Conservation (phyloP, 2,888 invertebrate species). For the Oligia fasciuncula region DNA sequence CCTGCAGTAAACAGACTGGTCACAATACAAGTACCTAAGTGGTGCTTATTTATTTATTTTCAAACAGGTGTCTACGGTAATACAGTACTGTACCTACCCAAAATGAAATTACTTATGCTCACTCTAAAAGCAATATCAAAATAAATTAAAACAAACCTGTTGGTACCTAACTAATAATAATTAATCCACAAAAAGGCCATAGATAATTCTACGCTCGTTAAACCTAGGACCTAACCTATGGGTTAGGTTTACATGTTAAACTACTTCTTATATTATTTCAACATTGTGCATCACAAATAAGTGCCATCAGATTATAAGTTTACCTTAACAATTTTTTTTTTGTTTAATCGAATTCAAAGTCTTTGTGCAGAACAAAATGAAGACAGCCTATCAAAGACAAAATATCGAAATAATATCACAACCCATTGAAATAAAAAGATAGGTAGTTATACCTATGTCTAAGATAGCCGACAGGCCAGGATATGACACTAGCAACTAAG, state of each 20-base stretch:
- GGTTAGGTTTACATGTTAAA: constrained; percentile 40
- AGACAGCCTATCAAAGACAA: constrained; percentile 7
- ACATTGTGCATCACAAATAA: constrained; percentile 74
- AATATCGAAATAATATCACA: constrained; percentile 50
- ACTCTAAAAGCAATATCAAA: constrained; percentile 18
- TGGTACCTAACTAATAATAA: constrained; percentile 30
- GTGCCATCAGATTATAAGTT: constrained; percentile 66
- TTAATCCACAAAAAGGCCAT: constrained; percentile 30
- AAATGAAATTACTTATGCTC: constrained; percentile 7
- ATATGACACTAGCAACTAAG: constrained; percentile 11
- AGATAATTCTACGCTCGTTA: constrained; percentile 37
- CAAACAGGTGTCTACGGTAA: constrained; percentile 1
- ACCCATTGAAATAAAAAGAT: constrained; percentile 31
- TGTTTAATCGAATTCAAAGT: not conserved
- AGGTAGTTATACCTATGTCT: not conserved
- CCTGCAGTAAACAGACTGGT: constrained; percentile 43
- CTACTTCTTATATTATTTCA: constrained; percentile 51
- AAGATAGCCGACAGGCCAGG: constrained; percentile 5
- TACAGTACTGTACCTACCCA: not conserved
- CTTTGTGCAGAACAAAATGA: constrained; percentile 53
- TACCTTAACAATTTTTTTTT: constrained; percentile 32
- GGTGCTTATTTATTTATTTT: not conserved
- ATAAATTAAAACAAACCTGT: constrained; percentile 4
- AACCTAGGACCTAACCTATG: constrained; percentile 41
- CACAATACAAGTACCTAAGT: constrained; percentile 19